A percentile compares a stretch with the other conserved stretches of the same genome.
Evolutionary conservation across 2,113 vertebrate species (phyloP).

Genomic region (Carettochelys insculpta): DNA sequence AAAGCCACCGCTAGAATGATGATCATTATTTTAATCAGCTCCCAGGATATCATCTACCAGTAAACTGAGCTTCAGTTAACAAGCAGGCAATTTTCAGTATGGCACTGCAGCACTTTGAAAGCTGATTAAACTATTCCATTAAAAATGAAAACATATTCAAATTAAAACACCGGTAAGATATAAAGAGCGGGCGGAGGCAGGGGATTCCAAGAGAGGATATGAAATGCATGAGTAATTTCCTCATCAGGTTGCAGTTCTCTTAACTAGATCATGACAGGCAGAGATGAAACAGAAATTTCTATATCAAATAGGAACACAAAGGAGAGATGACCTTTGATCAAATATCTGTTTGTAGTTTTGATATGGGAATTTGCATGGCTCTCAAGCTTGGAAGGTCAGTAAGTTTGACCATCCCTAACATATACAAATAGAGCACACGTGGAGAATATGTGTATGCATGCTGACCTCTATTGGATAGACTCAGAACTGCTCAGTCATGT

Average conservation of each 20-base stretch:
- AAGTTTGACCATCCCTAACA: no score
- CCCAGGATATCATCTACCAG: slow-evolving; percentile 55
- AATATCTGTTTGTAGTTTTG: slow-evolving; percentile 87
- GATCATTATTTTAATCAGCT: slow-evolving; percentile 57
- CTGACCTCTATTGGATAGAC: slow-evolving; percentile 65
- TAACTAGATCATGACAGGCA: slow-evolving; percentile 82
- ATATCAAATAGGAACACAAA: slow-evolving; percentile 91
- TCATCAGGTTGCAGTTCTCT: slow-evolving; percentile 69
- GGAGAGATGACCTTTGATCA: slow-evolving; percentile 94
- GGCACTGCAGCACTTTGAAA: slow-evolving; percentile 57
- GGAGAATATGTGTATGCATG: slow-evolving; percentile 18
- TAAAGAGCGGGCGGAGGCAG: slow-evolving; percentile 8
- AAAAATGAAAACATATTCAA: slow-evolving; percentile 75
- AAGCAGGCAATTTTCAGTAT: slow-evolving; percentile 67
- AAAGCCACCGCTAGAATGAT: slow-evolving; percentile 41
- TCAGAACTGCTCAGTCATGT: not conserved
- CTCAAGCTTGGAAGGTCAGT: no score
- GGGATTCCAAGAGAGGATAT: slow-evolving; percentile 25
- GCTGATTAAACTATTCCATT: slow-evolving; percentile 74
- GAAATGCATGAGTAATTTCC: slow-evolving; percentile 73
- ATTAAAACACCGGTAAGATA: slow-evolving; percentile 74
- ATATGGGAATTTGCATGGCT: slow-evolving; percentile 94
- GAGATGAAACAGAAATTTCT: slow-evolving; percentile 93
- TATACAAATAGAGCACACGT: not conserved
- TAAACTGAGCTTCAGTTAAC: slow-evolving; percentile 70